Conservation (phyloP, 2,113 vertebrate species). For the Coryphaenoides rupestris region DNA sequence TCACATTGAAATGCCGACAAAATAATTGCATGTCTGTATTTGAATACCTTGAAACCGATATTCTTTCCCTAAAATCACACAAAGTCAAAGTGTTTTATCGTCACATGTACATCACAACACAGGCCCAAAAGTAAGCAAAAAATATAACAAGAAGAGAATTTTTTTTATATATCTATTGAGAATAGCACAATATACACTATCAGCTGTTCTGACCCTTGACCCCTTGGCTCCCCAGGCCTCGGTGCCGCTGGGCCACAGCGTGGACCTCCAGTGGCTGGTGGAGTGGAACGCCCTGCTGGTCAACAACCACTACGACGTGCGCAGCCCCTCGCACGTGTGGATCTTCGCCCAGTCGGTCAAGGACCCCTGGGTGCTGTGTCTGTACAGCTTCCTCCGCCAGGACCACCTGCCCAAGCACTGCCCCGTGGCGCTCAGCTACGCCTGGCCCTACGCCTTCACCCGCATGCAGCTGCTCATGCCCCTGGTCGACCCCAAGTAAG, state of each 20-base stretch:
- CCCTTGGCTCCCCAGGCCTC: conserved; percentile 66
- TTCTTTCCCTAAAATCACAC: no score
- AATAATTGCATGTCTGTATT: no score
- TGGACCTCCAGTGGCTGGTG: conserved; percentile 94
- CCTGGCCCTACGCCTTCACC: conserved; percentile 94
- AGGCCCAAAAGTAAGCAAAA: no score
- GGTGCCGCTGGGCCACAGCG: conserved; percentile 80
- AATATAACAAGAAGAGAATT: no score
- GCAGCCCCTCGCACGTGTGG: conserved; percentile 96
- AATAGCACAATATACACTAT: no score
- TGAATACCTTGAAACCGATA: no score
- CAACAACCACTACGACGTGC: conserved; percentile 92
- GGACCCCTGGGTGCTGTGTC: conserved; percentile 95
- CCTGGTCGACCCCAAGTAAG: conserved; percentile 93
- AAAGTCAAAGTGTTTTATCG: no score
- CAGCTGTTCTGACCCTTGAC: conserved; percentile 15
- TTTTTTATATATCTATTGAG: no score
- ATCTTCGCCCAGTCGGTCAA: conserved; percentile 95
- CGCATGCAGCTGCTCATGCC: conserved; percentile 92
- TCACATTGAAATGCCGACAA: no score
- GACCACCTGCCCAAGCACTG: conserved; percentile 94
- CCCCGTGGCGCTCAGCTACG: conserved; percentile 90
- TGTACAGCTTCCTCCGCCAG: conserved; percentile 93
- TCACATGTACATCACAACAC: no score
- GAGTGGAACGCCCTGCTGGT: conserved; percentile 92